Evolutionary conservation across 2,888 invertebrate species (phyloP).

Genomic region (Ametastegia equiseti): DNA sequence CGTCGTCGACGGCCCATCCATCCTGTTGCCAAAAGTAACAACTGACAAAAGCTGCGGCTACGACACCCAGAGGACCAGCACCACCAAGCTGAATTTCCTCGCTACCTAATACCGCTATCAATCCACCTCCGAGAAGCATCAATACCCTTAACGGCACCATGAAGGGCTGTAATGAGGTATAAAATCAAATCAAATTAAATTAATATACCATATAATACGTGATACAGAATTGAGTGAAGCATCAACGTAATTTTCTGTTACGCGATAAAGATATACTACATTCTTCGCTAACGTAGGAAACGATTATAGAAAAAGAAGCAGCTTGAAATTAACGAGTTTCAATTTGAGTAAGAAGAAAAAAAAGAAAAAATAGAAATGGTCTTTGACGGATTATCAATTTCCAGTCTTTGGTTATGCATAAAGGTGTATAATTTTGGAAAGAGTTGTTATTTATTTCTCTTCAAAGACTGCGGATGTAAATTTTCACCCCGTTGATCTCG

Average conservation of each 20-base stretch:
- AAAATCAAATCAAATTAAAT: not conserved
- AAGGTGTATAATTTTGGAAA: no score
- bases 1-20: constrained; percentile 91
- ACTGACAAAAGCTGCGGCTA: constrained; percentile 89
- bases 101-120: constrained; percentile 92
- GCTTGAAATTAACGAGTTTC: no score
- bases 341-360: no score
- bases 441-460: no score
- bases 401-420: no score
- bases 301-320: no score
- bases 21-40: constrained; percentile 89
- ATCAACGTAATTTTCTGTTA: not conserved
- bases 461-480: no score
- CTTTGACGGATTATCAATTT: no score
- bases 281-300: no score
- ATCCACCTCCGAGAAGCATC: constrained; percentile 88
- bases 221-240: not conserved
- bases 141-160: constrained; percentile 88
- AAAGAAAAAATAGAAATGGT: no score
- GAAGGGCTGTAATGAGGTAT: constrained; percentile 78
- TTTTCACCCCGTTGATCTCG: no score
- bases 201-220: not conserved
- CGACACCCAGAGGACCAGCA: constrained; percentile 89
- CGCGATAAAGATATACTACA: no score
- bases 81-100: constrained; percentile 85